These are phyloP conservation scores for Oryctes rhinoceros DNA, from an alignment of 1,140 invertebrate species.

Conservation along the genomic window DNA sequence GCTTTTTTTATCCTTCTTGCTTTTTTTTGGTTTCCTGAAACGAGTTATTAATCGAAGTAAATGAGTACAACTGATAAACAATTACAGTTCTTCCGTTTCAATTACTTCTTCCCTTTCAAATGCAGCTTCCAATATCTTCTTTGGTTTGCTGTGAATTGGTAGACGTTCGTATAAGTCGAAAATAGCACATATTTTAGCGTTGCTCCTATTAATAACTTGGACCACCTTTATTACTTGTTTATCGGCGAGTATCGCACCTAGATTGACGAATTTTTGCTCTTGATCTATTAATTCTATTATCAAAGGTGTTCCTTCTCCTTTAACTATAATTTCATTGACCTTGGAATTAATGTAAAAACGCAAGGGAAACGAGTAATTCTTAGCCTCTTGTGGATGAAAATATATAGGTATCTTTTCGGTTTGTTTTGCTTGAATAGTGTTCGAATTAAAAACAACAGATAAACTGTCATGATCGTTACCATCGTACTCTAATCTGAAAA, in stretches of 20 bases:
- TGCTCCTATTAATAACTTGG: slow-evolving; percentile 58
- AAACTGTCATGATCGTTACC: slow-evolving; percentile 56
- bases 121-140: slow-evolving; percentile 39
- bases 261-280: slow-evolving; percentile 59
- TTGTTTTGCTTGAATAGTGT: slow-evolving; percentile 50
- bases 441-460: slow-evolving; percentile 51
- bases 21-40: slow-evolving; percentile 24
- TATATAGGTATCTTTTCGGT: slow-evolving; percentile 55
- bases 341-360: slow-evolving; percentile 57
- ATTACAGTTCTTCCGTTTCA: not conserved
- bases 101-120: slow-evolving; percentile 47
- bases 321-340: slow-evolving; percentile 55
- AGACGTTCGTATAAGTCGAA: slow-evolving; percentile 54
- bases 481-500: slow-evolving; percentile 58
- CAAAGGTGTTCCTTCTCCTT: slow-evolving; percentile 59
- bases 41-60: not conserved
- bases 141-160: slow-evolving; percentile 44
- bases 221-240: slow-evolving; percentile 54
- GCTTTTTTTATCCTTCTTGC: slow-evolving; percentile 43
- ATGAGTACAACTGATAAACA: not conserved
- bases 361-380: slow-evolving; percentile 55
- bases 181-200: slow-evolving; percentile 51
- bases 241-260: slow-evolving; percentile 56
- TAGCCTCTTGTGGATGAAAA: slow-evolving; percentile 58
- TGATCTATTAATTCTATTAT: slow-evolving; percentile 58